Conservation (phyloP, 2,797 vertebrate species). For the Squalus acanthias region DNA sequence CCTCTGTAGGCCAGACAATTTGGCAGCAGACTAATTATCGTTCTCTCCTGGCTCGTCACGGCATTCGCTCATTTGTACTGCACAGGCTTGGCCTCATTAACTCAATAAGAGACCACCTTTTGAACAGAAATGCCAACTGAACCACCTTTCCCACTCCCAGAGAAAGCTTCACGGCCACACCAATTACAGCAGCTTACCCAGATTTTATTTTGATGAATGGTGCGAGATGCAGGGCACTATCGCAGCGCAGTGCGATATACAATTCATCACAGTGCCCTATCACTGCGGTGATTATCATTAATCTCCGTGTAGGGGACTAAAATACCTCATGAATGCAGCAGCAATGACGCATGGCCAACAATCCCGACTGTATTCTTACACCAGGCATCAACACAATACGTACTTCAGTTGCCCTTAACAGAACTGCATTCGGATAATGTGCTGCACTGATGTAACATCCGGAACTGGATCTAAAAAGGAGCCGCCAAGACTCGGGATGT, state of each 20-base stretch:
- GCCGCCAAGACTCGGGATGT: neutral
- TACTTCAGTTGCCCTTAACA: neutral
- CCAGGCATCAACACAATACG: neutral
- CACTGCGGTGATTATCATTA: neutral
- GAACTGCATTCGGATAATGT: neutral
- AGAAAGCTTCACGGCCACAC: neutral
- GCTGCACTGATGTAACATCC: neutral
- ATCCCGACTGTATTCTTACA: neutral
- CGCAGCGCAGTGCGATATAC: neutral
- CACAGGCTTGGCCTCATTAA: neutral
- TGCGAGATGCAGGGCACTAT: neutral
- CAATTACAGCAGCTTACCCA: neutral
- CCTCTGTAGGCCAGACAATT: neutral
- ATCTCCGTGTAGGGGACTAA: neutral
- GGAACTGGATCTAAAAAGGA: neutral
- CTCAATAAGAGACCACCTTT: neutral
- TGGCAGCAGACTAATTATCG: neutral
- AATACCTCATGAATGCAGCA: neutral
- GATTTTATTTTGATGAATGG: neutral
- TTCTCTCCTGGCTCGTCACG: neutral
- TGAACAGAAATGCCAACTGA: neutral
- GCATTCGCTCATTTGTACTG: neutral
- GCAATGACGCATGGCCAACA: neutral
- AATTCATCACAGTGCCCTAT: neutral
- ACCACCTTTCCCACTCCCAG: neutral